A percentile compares a stretch with the other conserved stretches of the same genome.
Evolutionary conservation across 2,888 invertebrate species (phyloP).

Genomic region (Nemurella pictetii): DNA sequence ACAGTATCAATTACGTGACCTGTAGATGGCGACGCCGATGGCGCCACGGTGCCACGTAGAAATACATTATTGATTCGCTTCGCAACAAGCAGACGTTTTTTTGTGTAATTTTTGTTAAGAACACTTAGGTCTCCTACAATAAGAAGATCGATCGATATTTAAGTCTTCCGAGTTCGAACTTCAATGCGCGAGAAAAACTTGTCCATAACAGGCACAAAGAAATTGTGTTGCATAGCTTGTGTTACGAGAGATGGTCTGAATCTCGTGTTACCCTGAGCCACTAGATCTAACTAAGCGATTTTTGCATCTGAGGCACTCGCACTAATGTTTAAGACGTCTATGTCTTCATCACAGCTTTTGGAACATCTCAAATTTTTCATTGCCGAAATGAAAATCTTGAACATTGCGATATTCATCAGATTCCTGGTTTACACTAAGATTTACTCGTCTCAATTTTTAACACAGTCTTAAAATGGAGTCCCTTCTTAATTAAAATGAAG

Average conservation of each 20-base stretch:
- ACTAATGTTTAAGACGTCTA: no score
- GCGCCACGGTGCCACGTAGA: neutral
- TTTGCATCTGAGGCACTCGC: no score
- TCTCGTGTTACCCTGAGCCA: no score
- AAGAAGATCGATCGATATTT: neutral
- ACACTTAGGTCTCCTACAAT: neutral
- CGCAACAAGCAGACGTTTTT: neutral
- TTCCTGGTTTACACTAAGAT: neutral
- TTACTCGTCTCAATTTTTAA: neutral
- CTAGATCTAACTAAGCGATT: no score
- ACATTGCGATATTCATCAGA: neutral
- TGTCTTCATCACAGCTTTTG: no score
- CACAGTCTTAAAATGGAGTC: neutral
- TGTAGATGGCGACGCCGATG: neutral
- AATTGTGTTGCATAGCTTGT: no score
- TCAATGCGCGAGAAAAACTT: no score
- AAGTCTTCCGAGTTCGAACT: no score
- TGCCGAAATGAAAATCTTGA: neutral
- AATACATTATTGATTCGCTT: neutral
- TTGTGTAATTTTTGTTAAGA: neutral
- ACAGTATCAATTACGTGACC: conserved; percentile 22
- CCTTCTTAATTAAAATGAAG: neutral
- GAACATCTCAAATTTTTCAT: neutral
- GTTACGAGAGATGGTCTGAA: no score
- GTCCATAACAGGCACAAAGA: no score